A percentile compares a stretch with the other conserved stretches of the same genome.
These are phyloP conservation scores for Spatulosminthurus flaviceps DNA, from an alignment of 2,888 invertebrate genomes.

Conservation along the genomic window DNA sequence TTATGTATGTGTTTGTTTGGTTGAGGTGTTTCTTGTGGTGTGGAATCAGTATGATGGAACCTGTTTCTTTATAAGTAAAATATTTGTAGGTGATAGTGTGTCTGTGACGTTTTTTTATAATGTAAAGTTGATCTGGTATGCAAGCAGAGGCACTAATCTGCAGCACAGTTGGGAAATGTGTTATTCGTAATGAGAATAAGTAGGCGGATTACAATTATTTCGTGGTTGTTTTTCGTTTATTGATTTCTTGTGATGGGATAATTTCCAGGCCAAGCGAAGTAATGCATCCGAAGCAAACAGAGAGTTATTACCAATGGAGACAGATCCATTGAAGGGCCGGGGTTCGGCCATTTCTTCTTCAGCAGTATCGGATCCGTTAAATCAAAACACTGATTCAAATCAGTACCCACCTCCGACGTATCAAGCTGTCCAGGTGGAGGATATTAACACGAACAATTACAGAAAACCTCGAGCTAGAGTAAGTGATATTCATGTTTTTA, in stretches of 20 bases:
- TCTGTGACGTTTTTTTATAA: too few species aligned
- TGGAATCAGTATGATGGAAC: too few species aligned
- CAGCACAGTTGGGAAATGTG: too few species aligned
- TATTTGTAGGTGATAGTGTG: too few species aligned
- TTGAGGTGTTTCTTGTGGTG: too few species aligned
- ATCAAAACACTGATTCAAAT: not conserved
- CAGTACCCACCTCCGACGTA: constrained; percentile 41
- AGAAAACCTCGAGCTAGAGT: constrained; percentile 23
- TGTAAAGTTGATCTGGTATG: too few species aligned
- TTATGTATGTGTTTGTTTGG: too few species aligned
- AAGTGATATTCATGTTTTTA: not conserved
- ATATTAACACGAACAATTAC: not conserved
- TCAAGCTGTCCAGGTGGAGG: constrained; percentile 56
- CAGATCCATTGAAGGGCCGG: constrained; percentile 57
- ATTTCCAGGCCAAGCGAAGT: not conserved
- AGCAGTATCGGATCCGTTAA: constrained; percentile 33
- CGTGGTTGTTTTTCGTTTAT: not conserved
- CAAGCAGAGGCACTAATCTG: too few species aligned
- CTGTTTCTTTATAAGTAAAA: too few species aligned
- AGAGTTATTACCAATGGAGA: constrained; percentile 58
- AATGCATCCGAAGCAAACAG: constrained; percentile 19
- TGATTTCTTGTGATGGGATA: not conserved
- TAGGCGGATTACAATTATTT: not conserved
- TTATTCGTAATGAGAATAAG: too few species aligned
- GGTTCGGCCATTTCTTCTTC: constrained; percentile 15